phyloP scores from a whole-genome alignment of 2,113 vertebrate genomes.

The Craseonycteris thonglongyai region DNA sequence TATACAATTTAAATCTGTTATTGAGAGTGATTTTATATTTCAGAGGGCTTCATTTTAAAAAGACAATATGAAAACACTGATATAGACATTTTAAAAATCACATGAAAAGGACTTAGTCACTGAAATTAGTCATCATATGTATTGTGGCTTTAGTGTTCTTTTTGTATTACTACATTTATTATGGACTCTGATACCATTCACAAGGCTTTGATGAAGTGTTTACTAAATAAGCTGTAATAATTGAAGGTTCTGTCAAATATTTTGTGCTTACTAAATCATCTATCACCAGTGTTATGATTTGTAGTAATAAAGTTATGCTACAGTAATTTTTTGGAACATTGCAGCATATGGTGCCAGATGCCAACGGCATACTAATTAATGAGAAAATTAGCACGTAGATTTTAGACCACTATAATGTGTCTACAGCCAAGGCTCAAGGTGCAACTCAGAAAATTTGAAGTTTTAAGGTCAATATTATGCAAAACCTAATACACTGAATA shows the following conservation, averaged over 20 bases:
- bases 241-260: slow-evolving; percentile 35
- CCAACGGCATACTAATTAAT: slow-evolving; percentile 58
- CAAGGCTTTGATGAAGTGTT: neutral
- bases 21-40: neutral
- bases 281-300: slow-evolving; percentile 34
- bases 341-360: slow-evolving; percentile 48
- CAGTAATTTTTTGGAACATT: slow-evolving; percentile 27
- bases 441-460: slow-evolving; percentile 20
- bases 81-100: neutral
- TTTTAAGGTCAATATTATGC: neutral
- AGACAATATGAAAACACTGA: neutral
- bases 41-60: neutral
- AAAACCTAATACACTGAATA: neutral
- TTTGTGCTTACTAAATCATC: slow-evolving; percentile 34
- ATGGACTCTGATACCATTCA: neutral
- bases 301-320: slow-evolving; percentile 42
- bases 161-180: neutral
- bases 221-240: slow-evolving; percentile 24
- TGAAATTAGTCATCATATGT: neutral
- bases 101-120: neutral
- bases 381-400: slow-evolving; percentile 53
- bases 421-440: neutral
- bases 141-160: neutral
- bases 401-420: slow-evolving; percentile 14
- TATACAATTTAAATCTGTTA: neutral